Percentiles rank a stretch among this genome's conserved stretches.
These are phyloP conservation scores for Ispidina lecontei DNA, from an alignment of 2,797 vertebrate genomes.

Conservation along the genomic window DNA sequence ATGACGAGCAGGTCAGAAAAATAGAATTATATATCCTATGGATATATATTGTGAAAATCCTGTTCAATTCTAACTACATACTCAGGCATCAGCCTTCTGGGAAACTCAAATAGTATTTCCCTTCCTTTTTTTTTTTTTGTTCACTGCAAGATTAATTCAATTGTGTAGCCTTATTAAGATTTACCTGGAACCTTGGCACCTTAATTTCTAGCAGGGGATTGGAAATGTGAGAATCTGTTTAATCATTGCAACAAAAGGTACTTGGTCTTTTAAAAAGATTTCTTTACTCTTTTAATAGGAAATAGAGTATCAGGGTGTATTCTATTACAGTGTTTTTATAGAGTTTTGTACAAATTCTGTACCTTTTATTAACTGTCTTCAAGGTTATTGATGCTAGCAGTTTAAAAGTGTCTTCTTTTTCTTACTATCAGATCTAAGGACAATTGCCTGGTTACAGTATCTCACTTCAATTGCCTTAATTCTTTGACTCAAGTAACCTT, in stretches of 20 bases:
- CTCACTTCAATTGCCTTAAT: background rate
- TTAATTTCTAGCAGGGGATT: background rate
- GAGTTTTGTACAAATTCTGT: background rate
- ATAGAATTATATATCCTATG: too few relatives aligned
- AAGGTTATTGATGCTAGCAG: background rate
- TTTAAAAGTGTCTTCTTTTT: background rate
- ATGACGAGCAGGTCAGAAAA: background rate
- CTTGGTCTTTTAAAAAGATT: background rate
- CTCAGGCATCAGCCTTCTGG: background rate
- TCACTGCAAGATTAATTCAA: background rate
- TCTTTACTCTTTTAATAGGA: background rate
- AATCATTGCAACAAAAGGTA: background rate
- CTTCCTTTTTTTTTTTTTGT: background rate
- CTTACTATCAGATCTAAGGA: background rate
- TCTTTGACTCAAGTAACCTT: background rate
- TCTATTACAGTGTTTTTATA: background rate
- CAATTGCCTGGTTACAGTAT: background rate
- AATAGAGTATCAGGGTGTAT: background rate
- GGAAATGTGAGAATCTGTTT: background rate
- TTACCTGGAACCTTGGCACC: background rate
- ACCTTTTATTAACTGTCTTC: background rate
- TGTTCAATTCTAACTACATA: rapidly evolving
- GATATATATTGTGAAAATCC: background rate
- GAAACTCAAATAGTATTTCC: background rate
- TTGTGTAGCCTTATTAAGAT: background rate